phyloP scores from a whole-genome alignment of 1,140 invertebrate genomes.

The Drosophila paulistorum region DNA sequence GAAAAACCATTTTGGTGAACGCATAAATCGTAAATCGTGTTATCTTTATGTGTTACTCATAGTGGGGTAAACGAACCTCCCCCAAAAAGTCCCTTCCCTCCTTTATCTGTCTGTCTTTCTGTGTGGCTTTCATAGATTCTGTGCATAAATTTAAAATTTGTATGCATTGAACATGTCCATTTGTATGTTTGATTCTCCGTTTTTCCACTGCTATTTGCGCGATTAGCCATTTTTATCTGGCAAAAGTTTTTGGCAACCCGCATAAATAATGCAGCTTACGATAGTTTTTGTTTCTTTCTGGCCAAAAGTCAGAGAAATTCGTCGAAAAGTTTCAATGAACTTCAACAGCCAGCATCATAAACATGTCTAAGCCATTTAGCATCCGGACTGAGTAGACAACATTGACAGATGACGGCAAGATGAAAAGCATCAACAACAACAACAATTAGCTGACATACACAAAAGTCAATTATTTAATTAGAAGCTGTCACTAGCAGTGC shows the following conservation, averaged over 20 bases:
- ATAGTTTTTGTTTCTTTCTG: constrained; percentile 27
- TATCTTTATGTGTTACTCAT: constrained; percentile 34
- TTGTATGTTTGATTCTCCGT: constrained; percentile 16
- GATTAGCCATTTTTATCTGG: constrained; percentile 63
- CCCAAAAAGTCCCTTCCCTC: background rate
- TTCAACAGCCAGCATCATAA: constrained; percentile 55
- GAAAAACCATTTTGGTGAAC: constrained; percentile 31
- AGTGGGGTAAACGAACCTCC: constrained; percentile 36
- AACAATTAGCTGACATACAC: constrained; percentile 3
- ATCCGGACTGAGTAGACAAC: background rate
- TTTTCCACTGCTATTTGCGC: background rate
- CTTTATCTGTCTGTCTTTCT: background rate
- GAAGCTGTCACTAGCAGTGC: constrained; percentile 66
- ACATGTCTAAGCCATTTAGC: constrained; percentile 29
- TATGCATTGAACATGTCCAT: constrained; percentile 43
- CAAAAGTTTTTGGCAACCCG: constrained; percentile 63
- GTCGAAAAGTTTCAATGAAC: constrained; percentile 62
- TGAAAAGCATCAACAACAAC: constrained; percentile 34
- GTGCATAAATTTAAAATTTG: constrained; percentile 61
- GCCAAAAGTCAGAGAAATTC: constrained; percentile 34
- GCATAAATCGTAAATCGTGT: constrained; percentile 45
- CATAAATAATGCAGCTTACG: constrained; percentile 51
- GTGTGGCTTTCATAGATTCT: background rate
- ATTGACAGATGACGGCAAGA: constrained; percentile 57
- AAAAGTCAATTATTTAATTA: constrained; percentile 77